Evolutionary conservation across 2,113 vertebrate genomes (phyloP), one percentile per base, ranked within the genome.

Genomic region (Pelecanus crispus): DNA sequence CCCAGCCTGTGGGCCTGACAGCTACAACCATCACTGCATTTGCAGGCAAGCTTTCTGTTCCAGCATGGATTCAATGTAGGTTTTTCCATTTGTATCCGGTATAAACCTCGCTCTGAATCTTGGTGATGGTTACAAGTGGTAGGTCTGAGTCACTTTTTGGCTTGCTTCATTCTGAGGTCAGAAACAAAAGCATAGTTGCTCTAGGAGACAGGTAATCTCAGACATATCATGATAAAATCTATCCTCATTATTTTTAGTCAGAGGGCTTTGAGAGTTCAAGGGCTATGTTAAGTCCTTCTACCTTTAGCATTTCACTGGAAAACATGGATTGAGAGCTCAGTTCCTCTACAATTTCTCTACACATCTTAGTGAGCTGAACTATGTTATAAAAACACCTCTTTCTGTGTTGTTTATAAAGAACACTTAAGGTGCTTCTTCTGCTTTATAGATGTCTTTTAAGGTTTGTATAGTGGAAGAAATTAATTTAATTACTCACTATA

Each of bases 141-240:
- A 88, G 67, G 56, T 67, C 29, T 88, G 92, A 94, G 82, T 96
- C 95, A 80, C 31, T 58, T 28, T 89, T 90, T 88, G 79, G 88
- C 90, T 95, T 34, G 1, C n/a, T 86, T 10, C 3, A 0, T 81
- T 81, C 73, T 88, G 81, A 90, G 40, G 14, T 85, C 71, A 83
- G 88, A 90, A 75, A 93, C 67, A 83, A 91, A 94, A 83, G 79
- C 49, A 36, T 13, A 29, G 44, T 20, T 88, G 53, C 86, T 75
- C 71, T 44, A 14, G 67, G 85, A 90, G 53, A 72, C 55, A 93
- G 79, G 74, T 21, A 61, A 85, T 61, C 58, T 81, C 66, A 80
- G 58, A 68, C 18, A 31, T 7, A 44, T 28, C 15, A 25, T 62
- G 82, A 86, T 75, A 47, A 88, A 94, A 92, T 80, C 45, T 42